Conservation (phyloP, 2,888 invertebrate species). For the Leptodirus hochenwartii region DNA sequence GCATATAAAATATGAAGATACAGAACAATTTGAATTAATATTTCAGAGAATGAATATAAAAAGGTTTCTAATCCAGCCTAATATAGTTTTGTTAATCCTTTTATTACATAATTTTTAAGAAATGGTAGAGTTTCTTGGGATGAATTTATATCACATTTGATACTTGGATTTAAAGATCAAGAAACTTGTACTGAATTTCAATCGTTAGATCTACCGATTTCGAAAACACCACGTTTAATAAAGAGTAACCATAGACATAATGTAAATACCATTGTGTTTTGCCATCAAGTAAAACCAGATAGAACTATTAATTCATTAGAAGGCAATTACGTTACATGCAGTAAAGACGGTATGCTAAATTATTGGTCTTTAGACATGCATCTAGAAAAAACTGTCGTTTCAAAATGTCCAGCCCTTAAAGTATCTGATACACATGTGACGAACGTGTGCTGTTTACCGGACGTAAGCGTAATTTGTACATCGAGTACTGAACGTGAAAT, state of each 20-base stretch:
- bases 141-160: conserved; percentile 58
- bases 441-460: conserved; percentile 54
- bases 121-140: conserved; percentile 46
- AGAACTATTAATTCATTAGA: conserved; percentile 36
- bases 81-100: background rate
- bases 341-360: conserved; percentile 58
- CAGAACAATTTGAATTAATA: conserved; percentile 40
- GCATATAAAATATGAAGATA: conserved; percentile 33
- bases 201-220: conserved; percentile 42
- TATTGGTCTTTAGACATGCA: conserved; percentile 53
- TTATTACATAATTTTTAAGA: conserved; percentile 16
- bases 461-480: conserved; percentile 58
- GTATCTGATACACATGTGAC: conserved; percentile 52
- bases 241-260: conserved; percentile 52
- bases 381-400: conserved; percentile 40
- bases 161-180: conserved; percentile 51
- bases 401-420: conserved; percentile 39
- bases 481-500: conserved; percentile 62
- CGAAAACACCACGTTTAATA: conserved; percentile 35
- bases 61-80: conserved; percentile 15
- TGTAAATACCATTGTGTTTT: conserved; percentile 43
- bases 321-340: conserved; percentile 56
- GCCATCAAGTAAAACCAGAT: conserved; percentile 38
- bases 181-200: conserved; percentile 43
- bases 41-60: conserved; percentile 37